These are phyloP conservation scores for Apoda limacodes DNA, from an alignment of 2,888 invertebrate species.

Conservation along the genomic window DNA sequence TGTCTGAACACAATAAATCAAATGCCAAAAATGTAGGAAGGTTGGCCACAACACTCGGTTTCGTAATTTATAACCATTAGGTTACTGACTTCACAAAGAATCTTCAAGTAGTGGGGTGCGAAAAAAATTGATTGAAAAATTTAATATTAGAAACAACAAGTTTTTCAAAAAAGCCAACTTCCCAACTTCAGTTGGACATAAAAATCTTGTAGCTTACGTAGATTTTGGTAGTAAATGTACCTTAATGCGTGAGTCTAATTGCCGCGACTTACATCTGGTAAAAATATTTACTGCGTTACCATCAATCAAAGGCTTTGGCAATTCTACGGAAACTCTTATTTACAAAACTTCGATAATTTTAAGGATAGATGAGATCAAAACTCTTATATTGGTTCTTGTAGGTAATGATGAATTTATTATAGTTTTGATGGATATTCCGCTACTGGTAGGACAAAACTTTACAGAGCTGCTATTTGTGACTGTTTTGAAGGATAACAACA, in stretches of 20 bases:
- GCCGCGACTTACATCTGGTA: background rate
- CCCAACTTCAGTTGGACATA: conserved; percentile 1
- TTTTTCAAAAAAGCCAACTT: conserved; percentile 1
- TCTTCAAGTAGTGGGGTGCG: background rate
- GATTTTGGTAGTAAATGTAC: conserved; percentile 6
- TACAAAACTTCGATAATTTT: background rate
- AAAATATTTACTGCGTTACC: conserved; percentile 1
- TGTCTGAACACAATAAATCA: conserved; percentile 7
- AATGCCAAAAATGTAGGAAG: conserved; percentile 5
- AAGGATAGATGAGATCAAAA: conserved; percentile 13
- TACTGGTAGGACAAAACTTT: conserved; percentile 14
- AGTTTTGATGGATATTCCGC: conserved; percentile 1
- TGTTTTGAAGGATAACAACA: conserved; percentile 10
- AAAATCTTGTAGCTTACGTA: conserved; percentile 1
- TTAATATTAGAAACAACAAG: conserved; percentile 1
- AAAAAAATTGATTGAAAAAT: background rate
- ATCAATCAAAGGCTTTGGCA: conserved; percentile 9
- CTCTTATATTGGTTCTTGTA: conserved; percentile 6
- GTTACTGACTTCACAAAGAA: background rate
- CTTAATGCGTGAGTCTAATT: conserved; percentile 2
- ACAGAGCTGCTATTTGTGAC: conserved; percentile 10
- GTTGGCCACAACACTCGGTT: conserved; percentile 3
- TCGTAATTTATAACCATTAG: conserved; percentile 1
- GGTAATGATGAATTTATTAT: conserved; percentile 9
- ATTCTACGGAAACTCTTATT: conserved; percentile 1